Percentiles rank a stretch among this genome's conserved stretches.
These are phyloP conservation scores for Nomada ferruginata DNA, from an alignment of 2,888 invertebrate species.

Conservation along the genomic window DNA sequence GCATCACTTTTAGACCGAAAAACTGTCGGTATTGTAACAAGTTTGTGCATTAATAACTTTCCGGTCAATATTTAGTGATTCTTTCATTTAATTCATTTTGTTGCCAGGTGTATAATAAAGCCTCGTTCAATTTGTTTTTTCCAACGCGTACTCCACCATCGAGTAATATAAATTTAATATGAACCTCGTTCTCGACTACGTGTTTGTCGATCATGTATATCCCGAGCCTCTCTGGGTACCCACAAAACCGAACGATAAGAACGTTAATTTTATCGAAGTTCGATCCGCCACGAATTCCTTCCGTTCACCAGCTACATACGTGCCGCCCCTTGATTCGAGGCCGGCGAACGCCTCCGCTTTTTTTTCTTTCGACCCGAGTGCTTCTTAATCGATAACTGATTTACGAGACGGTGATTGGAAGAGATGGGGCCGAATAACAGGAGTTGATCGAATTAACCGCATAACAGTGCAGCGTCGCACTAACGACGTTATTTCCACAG, in stretches of 20 bases:
- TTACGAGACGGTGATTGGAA: constrained; percentile 60
- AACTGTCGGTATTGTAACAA: too few species aligned
- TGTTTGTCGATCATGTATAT: constrained; percentile 24
- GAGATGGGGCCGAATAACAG: constrained; percentile 30
- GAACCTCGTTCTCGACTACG: not conserved
- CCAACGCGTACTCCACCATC: not conserved
- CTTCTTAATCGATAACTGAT: constrained; percentile 62
- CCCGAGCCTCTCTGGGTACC: constrained; percentile 38
- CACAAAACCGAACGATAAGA: constrained; percentile 35
- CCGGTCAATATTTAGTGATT: too few species aligned
- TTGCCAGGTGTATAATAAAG: too few species aligned
- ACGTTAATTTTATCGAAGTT: constrained; percentile 61
- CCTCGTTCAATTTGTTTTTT: not conserved
- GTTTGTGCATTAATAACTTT: too few species aligned
- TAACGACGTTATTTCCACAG: constrained; percentile 25
- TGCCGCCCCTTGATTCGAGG: not conserved
- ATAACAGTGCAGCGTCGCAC: constrained; percentile 10
- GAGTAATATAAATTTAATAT: constrained; percentile 30
- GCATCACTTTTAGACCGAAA: too few species aligned
- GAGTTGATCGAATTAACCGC: constrained; percentile 44
- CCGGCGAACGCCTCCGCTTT: constrained; percentile 15
- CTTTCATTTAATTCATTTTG: too few species aligned
- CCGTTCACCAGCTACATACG: constrained; percentile 11
- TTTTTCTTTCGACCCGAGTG: constrained; percentile 15
- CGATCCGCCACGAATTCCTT: constrained; percentile 58